A percentile compares a stretch with the other conserved stretches of the same genome.
Evolutionary conservation across 2,113 vertebrate genomes (phyloP).

Genomic region (Labrus mixtus): DNA sequence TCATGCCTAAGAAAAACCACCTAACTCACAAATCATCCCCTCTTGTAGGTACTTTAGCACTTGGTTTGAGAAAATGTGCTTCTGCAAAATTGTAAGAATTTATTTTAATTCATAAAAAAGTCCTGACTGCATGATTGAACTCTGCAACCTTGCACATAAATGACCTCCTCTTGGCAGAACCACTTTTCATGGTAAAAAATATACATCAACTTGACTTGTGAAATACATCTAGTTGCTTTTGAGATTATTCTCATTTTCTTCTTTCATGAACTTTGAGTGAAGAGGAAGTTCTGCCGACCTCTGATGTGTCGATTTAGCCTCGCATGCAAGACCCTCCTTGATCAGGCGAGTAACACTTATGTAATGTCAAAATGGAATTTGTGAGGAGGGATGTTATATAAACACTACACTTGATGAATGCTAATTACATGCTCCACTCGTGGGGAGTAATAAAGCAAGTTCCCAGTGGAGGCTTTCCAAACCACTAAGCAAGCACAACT

Average conservation of each 20-base stretch:
- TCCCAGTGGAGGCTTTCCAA: constrained; percentile 67
- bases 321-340: constrained; percentile 11
- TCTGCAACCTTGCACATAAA: too few species aligned
- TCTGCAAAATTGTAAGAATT: too few species aligned
- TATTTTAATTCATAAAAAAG: too few species aligned
- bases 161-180: too few species aligned
- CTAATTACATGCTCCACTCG: constrained; percentile 66
- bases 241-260: neutral
- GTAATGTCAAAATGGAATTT: constrained; percentile 66
- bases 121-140: too few species aligned
- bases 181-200: too few species aligned
- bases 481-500: constrained; percentile 77
- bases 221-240: constrained; percentile 9
- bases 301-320: constrained; percentile 31
- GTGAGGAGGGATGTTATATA: constrained; percentile 49
- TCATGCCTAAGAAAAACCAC: too few species aligned
- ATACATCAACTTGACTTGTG: neutral
- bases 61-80: too few species aligned
- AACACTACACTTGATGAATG: constrained; percentile 70
- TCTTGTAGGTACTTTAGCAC: too few species aligned
- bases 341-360: constrained; percentile 45
- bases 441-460: constrained; percentile 70
- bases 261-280: neutral
- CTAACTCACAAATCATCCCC: too few species aligned
- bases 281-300: constrained; percentile 37